Percentiles rank a stretch among this genome's conserved stretches.
phyloP scores from a whole-genome alignment of 2,797 vertebrate genomes.

The Microcaecilia unicolor region DNA sequence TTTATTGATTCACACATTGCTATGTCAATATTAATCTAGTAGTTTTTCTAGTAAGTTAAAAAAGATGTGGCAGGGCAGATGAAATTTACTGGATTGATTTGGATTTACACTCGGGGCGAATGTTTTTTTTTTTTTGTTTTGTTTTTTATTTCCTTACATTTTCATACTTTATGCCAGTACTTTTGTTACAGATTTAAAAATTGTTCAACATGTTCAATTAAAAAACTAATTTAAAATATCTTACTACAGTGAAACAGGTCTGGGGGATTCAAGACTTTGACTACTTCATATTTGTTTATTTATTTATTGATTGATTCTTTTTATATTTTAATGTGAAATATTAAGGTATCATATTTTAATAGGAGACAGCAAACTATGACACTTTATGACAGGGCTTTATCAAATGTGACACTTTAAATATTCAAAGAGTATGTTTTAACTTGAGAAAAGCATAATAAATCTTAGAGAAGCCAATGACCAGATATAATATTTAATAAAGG shows the following conservation, averaged over 20 bases:
- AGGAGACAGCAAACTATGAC: too few species aligned
- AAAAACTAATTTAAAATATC: not conserved
- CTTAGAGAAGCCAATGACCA: too few species aligned
- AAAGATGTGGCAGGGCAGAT: slow-evolving; percentile 74
- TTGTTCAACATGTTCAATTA: not conserved
- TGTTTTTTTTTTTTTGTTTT: too few species aligned
- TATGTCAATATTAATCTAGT: slow-evolving; percentile 90
- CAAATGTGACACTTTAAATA: too few species aligned
- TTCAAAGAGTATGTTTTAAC: too few species aligned
- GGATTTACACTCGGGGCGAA: slow-evolving; percentile 53
- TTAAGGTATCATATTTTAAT: too few species aligned
- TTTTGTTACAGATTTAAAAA: slow-evolving; percentile 22
- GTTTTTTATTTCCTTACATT: too few species aligned
- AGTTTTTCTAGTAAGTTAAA: slow-evolving; percentile 96
- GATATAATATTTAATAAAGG: too few species aligned
- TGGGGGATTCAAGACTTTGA: not conserved
- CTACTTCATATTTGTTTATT: not conserved
- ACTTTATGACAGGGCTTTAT: too few species aligned
- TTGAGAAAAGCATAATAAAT: too few species aligned
- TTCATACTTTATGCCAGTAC: slow-evolving; percentile 26
- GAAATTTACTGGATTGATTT: slow-evolving; percentile 71
- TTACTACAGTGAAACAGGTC: not conserved
- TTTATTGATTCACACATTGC: slow-evolving; percentile 90
- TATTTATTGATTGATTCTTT: too few species aligned
- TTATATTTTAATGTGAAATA: too few species aligned